Evolutionary conservation across 2,888 invertebrate genomes (phyloP).

Genomic region (Caradrina clavipalpis): DNA sequence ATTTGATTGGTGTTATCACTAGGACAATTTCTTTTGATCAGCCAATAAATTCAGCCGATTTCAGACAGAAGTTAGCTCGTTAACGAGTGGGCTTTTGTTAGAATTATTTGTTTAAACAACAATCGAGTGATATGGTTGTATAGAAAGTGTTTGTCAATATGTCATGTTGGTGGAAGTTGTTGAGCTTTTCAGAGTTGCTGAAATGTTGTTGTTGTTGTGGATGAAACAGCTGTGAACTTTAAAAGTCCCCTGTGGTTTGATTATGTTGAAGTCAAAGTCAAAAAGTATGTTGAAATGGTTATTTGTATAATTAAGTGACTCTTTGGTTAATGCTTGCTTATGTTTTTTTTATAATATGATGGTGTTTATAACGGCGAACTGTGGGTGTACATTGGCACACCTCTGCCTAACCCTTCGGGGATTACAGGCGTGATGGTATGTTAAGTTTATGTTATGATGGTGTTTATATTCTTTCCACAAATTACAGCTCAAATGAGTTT

Average conservation of each 20-base stretch:
- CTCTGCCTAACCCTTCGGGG: no score
- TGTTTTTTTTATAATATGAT: no score
- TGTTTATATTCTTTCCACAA: no score
- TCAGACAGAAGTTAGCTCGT: constrained; percentile 62
- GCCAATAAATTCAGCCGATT: constrained; percentile 63
- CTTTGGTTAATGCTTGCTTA: no score
- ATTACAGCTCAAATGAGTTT: no score
- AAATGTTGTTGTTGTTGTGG: constrained; percentile 28
- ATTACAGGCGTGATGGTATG: no score
- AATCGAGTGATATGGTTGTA: constrained; percentile 47
- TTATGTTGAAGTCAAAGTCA: no score
- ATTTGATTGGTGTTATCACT: constrained; percentile 20
- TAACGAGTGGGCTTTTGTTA: constrained; percentile 60
- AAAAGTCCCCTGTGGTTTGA: background rate
- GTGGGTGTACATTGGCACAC: no score
- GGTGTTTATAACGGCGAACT: no score
- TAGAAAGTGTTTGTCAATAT: constrained; percentile 49
- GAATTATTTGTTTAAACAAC: constrained; percentile 61
- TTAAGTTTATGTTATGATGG: no score
- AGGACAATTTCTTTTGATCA: constrained; percentile 66
- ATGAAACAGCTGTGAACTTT: background rate
- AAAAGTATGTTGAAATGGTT: constrained; percentile 2
- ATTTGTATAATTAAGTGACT: background rate
- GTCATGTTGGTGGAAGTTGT: constrained; percentile 32
- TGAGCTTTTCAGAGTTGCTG: constrained; percentile 19